These are phyloP conservation scores for Myopa tessellatipennis DNA, from an alignment of 2,888 invertebrate species.

Conservation along the genomic window DNA sequence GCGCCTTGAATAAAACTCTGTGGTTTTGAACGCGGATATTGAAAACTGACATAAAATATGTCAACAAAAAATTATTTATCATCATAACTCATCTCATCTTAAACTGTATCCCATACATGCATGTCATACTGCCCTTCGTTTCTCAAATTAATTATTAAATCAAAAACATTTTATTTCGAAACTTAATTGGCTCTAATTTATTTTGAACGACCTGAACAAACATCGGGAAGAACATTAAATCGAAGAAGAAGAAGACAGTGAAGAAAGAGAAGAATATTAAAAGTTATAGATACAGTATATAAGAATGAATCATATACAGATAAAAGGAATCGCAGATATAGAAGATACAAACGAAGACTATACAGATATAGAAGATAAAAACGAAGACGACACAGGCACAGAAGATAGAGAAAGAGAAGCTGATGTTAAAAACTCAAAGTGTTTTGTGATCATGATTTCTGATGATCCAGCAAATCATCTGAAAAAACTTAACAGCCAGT, in stretches of 20 bases:
- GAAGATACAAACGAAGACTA: not conserved
- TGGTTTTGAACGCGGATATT: not conserved
- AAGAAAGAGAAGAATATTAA: not conserved
- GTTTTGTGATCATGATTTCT: not conserved
- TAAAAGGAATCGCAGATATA: not conserved
- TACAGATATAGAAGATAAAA: not conserved
- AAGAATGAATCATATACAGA: not conserved
- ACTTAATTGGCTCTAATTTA: constrained; percentile 30
- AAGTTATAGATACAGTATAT: not conserved
- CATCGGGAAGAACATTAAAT: not conserved
- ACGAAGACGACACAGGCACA: not conserved
- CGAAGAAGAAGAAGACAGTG: not conserved
- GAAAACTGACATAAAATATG: constrained; percentile 15
- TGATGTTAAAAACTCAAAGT: not conserved
- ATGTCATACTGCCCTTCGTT: not conserved
- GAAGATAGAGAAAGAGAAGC: not conserved
- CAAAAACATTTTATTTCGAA: constrained; percentile 17
- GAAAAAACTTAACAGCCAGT: not conserved
- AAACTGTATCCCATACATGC: not conserved
- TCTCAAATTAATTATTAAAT: constrained; percentile 21
- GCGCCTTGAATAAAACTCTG: not conserved
- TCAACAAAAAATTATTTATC: constrained; percentile 10
- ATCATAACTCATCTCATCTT: constrained; percentile 7
- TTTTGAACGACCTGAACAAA: constrained; percentile 3
- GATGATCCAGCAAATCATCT: not conserved